Base-by-base conservation (phyloP, 2,797 vertebrate species). In the Leptoclinus maculatus region DNA sequence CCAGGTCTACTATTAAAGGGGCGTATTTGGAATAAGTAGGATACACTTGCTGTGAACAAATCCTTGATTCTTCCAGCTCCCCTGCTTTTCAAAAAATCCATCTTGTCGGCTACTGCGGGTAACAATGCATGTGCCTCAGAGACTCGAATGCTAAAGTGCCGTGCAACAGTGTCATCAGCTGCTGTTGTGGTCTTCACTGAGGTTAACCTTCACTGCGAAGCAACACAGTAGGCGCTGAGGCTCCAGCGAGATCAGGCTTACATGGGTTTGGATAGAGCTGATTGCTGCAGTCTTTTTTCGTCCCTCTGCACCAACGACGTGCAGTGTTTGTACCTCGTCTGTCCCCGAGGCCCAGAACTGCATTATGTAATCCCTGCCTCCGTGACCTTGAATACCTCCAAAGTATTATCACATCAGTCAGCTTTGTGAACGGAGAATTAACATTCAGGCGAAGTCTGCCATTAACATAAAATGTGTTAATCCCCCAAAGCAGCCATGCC, bases 401-500 rank as follows among this genome's bases (percentile, higher is more conserved):
- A 88, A 87, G 85, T 57, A 78, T 85, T 78, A 79, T 80, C 87
- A 84, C 87, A 88, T 83, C 89, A 88, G 83, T 92, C 86, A 78
- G 86, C 80, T 86, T 91, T 89, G 83, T 86, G 87, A 91, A 70
- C 75, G 76, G 69, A 82, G 85, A 90, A 84, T 90, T 89, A 87
- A 82, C 85, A 78, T 82, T 74, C 70, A 78, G 74, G 80, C 74
- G 36, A 54, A 80, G 78, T 78, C 78, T 67, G 53, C 78, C 68
- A 78, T 72, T 51, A 71, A 66, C 66, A 87, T 82, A 76, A 90
- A 88, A 93, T 92, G 83, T 89, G 88, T 91, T 92, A 92, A 93
- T 92, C 88, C 82, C 69, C 66, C 3, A 38, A 89, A 89, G 85
- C 82, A 87, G 84, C 58, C 68, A 74, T 77, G 65, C 80, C 66